Base-by-base conservation (phyloP, 2,113 vertebrate genomes). In the Triplophysa siluroides region DNA sequence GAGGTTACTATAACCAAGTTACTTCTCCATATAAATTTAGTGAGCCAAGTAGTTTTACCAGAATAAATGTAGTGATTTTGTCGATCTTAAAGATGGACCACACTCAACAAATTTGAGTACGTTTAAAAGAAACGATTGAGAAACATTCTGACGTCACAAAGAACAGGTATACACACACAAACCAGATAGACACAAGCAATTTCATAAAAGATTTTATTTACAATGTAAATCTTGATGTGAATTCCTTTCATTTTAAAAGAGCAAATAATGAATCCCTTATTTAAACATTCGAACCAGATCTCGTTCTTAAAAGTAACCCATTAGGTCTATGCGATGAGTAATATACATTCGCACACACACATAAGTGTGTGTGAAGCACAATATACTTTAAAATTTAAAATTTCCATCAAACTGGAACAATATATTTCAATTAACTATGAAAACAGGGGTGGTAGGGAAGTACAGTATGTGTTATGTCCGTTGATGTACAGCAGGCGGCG, bases 201-300 rank as follows among this genome's bases (percentile, higher is more conserved):
- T 62, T 58, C 74, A 73, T 82, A 88, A 29, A 62, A 81, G 2
- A 81, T 61, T 86, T 85, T 87, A 88, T 88, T 88, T 84, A 84
- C 85, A 86, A 45, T 76, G 81, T 83, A 18, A 50, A 79, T 76
- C 64, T 50, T 66, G 19, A 67, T 82, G 82, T 76, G 18, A 73
- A 79, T 77, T 79, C 82, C 75, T 67, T 63, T 76, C 29, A 56
- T 76, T 81, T 21, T 73, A 58, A 63, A 85, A 84, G 38, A 63
- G 4, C 54, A 52, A 77, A 77, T 45, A 66, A 77, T 82, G 18
- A 63, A 85, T 82, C 70, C 78, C 78, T 87, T 80, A 77, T 76
- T 85, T 79, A 79, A 83, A 47, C 54, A 83, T 69, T 78, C 18
- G 62, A 70, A 84, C 70, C 64, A 81, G 54, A 76, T 50, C 23